Evolutionary conservation across 37 sponge, comb jelly and placozoan genomes (phyloP).

Genomic region (Trichoplax adhaerens): DNA sequence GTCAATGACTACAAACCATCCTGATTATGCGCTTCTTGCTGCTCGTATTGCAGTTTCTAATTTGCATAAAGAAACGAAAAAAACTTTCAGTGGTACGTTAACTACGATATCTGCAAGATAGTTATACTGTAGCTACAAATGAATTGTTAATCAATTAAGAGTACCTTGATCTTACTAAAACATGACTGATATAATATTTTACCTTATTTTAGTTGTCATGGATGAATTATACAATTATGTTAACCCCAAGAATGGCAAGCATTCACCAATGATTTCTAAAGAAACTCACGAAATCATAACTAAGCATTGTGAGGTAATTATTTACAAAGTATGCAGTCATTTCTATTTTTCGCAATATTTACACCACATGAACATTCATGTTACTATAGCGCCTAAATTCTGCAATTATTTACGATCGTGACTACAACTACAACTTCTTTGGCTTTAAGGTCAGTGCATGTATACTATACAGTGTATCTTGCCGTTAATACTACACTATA

Average conservation of each 20-base stretch:
- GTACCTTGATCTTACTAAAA: conserved; percentile 11
- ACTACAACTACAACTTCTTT: conserved; percentile 85
- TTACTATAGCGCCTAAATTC: conserved; percentile 61
- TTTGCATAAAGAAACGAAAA: conserved; percentile 97
- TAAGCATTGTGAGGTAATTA: conserved; percentile 50
- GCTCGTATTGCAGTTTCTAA: conserved; percentile 93
- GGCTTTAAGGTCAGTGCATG: conserved; percentile 68
- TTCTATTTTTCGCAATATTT: not conserved
- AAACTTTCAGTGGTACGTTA: conserved; percentile 8
- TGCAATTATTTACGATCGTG: conserved; percentile 87
- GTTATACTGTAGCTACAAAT: conserved; percentile 4
- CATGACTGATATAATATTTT: not conserved
- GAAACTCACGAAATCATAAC: conserved; percentile 50
- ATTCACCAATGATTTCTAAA: conserved; percentile 74
- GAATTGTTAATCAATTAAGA: not conserved
- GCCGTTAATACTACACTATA: too few relatives aligned
- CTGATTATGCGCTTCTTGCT: conserved; percentile 94
- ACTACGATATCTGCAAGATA: not conserved
- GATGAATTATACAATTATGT: conserved; percentile 65
- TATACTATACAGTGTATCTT: too few relatives aligned
- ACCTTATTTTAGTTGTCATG: conserved; percentile 52
- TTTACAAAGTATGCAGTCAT: not conserved
- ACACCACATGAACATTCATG: not conserved
- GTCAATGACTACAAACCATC: conserved; percentile 91
- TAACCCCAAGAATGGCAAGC: conserved; percentile 49